A percentile compares a stretch with the other conserved stretches of the same genome.
Conservation (phyloP, 2,888 invertebrate genomes). For the Neria commutata region DNA sequence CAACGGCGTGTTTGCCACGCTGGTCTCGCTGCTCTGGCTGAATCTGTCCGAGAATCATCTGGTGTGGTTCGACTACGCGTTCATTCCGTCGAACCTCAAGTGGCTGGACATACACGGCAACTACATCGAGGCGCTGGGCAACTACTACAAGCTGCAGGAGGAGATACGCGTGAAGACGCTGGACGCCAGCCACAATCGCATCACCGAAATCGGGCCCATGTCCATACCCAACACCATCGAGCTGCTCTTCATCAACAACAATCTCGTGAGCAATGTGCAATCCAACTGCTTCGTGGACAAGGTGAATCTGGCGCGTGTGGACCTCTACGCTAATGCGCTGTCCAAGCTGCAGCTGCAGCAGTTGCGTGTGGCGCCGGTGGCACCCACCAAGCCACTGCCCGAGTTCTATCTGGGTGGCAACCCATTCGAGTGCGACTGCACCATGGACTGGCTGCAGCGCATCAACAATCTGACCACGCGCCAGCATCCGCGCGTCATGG, state of each 20-base stretch:
- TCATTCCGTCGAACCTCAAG: conserved; percentile 86
- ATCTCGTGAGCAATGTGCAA: conserved; percentile 79
- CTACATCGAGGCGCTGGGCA: conserved; percentile 84
- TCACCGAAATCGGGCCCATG: conserved; percentile 79
- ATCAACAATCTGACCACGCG: conserved; percentile 86
- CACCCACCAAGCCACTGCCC: conserved; percentile 72
- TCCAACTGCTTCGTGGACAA: conserved; percentile 88
- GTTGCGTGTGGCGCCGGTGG: conserved; percentile 74
- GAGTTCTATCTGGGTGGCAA: conserved; percentile 92
- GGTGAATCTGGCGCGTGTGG: conserved; percentile 82
- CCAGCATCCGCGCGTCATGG: conserved; percentile 88
- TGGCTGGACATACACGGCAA: conserved; percentile 92
- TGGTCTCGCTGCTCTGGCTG: conserved; percentile 82
- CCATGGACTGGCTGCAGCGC: conserved; percentile 93
- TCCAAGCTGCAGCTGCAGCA: conserved; percentile 82
- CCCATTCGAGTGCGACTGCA: conserved; percentile 93
- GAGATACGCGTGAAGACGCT: conserved; percentile 84
- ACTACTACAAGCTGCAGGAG: conserved; percentile 86
- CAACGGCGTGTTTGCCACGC: conserved; percentile 85
- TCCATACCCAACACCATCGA: conserved; percentile 89
- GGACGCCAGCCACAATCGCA: conserved; percentile 89
- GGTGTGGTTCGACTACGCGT: conserved; percentile 92
- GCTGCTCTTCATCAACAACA: conserved; percentile 86
- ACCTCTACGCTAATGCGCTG: conserved; percentile 88
- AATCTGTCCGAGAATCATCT: conserved; percentile 91